Evolutionary conservation across 1,140 invertebrate species (phyloP).

Genomic region (Orius insidiosus): DNA sequence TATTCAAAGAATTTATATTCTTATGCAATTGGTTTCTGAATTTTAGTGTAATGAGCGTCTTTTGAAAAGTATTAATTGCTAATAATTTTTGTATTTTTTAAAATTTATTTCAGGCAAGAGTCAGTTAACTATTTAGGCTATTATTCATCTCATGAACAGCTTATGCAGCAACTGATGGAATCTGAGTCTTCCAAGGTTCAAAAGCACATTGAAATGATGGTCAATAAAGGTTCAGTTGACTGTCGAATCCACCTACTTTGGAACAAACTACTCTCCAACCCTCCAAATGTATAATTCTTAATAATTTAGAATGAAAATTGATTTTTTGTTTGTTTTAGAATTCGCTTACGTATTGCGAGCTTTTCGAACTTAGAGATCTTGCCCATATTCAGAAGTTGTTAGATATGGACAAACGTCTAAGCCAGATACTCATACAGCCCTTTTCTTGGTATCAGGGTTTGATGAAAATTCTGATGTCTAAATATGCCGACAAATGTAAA

Average conservation of each 20-base stretch:
- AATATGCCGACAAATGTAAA: conserved; percentile 43
- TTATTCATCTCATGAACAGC: conserved; percentile 54
- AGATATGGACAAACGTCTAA: conserved; percentile 39
- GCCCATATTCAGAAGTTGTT: conserved; percentile 38
- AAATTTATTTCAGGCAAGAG: conserved; percentile 33
- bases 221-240: conserved; percentile 44
- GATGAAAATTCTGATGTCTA: conserved; percentile 39
- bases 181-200: conserved; percentile 40
- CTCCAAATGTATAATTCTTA: conserved; percentile 5
- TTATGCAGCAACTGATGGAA: conserved; percentile 49
- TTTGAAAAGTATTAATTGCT: not conserved
- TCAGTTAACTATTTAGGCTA: conserved; percentile 57
- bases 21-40: no score
- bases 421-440: conserved; percentile 41
- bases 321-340: not conserved
- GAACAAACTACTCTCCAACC: conserved; percentile 39
- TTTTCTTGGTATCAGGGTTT: conserved; percentile 48
- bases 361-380: conserved; percentile 43
- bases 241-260: conserved; percentile 55
- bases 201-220: conserved; percentile 42
- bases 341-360: conserved; percentile 39
- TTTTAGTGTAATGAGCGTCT: not conserved
- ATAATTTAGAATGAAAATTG: no score
- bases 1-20: no score
- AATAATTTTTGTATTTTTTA: not conserved